These are phyloP conservation scores for Haliaeetus leucogaster DNA, from an alignment of 2,113 vertebrate species.

Conservation along the genomic window DNA sequence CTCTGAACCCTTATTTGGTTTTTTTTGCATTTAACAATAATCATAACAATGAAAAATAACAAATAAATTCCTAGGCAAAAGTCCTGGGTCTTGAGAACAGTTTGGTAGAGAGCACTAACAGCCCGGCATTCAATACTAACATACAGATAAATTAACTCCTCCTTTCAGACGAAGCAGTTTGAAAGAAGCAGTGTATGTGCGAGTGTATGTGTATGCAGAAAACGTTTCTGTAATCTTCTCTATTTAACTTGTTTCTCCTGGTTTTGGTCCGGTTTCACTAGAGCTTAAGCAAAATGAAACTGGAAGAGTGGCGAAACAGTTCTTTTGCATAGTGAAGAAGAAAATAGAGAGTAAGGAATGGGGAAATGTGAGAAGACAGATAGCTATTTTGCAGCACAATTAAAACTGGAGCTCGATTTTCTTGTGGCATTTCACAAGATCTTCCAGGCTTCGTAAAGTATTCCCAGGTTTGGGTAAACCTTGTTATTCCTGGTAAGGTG, in stretches of 20 bases:
- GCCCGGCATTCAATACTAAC: neutral
- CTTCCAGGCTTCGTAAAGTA: neutral
- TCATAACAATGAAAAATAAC: neutral
- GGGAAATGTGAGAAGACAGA: neutral
- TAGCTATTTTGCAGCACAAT: neutral
- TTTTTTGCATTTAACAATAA: neutral
- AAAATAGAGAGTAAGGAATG: neutral
- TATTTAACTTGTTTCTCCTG: neutral
- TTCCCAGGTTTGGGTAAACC: neutral
- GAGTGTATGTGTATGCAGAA: neutral
- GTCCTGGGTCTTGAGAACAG: neutral
- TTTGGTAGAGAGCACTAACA: neutral
- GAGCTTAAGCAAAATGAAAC: neutral
- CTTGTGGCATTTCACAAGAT: neutral
- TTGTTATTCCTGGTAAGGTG: neutral
- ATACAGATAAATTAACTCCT: neutral
- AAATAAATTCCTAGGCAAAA: neutral
- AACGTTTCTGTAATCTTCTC: neutral
- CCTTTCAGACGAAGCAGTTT: neutral
- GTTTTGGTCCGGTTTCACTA: neutral
- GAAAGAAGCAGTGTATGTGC: neutral
- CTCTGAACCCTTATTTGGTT: neutral
- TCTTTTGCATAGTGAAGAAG: neutral
- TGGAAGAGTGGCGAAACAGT: neutral
- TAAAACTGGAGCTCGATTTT: neutral